Base-by-base conservation (phyloP, 1,140 invertebrate genomes). In the Drosophila sproati region DNA sequence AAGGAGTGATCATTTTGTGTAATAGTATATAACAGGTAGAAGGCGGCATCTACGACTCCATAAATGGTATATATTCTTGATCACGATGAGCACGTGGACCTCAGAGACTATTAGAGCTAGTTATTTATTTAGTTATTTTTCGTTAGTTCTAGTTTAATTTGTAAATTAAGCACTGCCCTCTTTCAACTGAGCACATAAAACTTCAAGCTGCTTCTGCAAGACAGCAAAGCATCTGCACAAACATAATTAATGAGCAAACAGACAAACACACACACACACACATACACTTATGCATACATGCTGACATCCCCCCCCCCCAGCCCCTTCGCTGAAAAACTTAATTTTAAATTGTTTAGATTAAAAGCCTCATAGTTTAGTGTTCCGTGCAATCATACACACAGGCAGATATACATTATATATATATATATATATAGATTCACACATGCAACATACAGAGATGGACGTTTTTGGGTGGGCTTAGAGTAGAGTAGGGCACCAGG, bases 331-430 rank as follows among this genome's bases (percentile, higher is more conserved):
- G 41, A 61, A 66, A 72, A 88, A 88, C 82, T 82, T 80, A 64
- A 80, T 87, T 86, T 83, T 88, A 87, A 87, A 88, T 87, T 78
- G 80, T 77, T 59, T 75, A 80, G 83, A 88, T 87, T 88, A 87
- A 88, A 64, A 78, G 78, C 61, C 67, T 81, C 73, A 80, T 88
- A 83, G 85, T 87, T 88, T 88, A 68, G 68, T 52, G 67, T 34
- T 55, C 39, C 62, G 64, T 54, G 68, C 39, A 43, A 20, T 20
- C 20, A 20, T 20, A 20, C 20, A 20, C 1, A 20, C 1, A 20
- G 20, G 20, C 20, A 20, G 20, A 20, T 20, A 20, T 20, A 20
- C 20, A 20, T 20, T 20, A 20, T 20, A 20, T 20, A 20, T 20
- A 0, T 20, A 20, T 20, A 0, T 20, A 20, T 20, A 20, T 20